Conservation (phyloP, 2,113 vertebrate species). For the Caranx melampygus region DNA sequence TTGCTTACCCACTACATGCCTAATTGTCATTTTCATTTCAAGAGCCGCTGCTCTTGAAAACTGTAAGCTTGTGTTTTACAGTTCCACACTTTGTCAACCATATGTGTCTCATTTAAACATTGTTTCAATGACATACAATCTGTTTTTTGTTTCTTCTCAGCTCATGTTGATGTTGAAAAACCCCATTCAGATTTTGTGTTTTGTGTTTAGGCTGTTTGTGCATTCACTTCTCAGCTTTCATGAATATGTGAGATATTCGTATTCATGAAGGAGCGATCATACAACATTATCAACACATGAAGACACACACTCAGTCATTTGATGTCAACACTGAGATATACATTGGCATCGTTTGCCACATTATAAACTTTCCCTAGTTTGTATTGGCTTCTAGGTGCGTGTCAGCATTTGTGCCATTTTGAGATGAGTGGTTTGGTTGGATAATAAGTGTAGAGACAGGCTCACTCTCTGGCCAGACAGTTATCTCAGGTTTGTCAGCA, state of each 20-base stretch:
- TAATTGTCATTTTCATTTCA: slow-evolving; percentile 37
- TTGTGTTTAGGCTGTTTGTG: slow-evolving; percentile 36
- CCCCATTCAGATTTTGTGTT: slow-evolving; percentile 16
- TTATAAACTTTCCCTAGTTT: neutral
- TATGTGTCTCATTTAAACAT: slow-evolving; percentile 11
- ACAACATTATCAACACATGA: slow-evolving; percentile 15
- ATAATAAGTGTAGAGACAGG: neutral
- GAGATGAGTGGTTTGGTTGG: no score
- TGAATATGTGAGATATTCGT: slow-evolving; percentile 44
- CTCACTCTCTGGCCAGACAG: neutral
- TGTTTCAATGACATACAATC: slow-evolving; percentile 13
- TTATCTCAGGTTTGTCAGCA: no score
- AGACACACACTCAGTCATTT: slow-evolving; percentile 15
- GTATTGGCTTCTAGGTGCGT: neutral
- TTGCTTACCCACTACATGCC: slow-evolving; percentile 37
- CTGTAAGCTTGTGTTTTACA: slow-evolving; percentile 64
- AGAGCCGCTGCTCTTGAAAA: slow-evolving; percentile 67
- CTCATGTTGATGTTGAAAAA: slow-evolving; percentile 5
- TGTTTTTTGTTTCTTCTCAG: slow-evolving; percentile 34
- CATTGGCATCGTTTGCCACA: neutral
- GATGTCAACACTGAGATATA: slow-evolving; percentile 45
- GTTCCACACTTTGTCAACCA: slow-evolving; percentile 14
- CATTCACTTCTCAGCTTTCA: slow-evolving; percentile 25
- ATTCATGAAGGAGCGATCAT: slow-evolving; percentile 57
- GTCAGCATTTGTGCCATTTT: neutral